A percentile compares a stretch with the other conserved stretches of the same genome.
Conservation (phyloP, 2,797 vertebrate species). For the Gorsachius magnificus region DNA sequence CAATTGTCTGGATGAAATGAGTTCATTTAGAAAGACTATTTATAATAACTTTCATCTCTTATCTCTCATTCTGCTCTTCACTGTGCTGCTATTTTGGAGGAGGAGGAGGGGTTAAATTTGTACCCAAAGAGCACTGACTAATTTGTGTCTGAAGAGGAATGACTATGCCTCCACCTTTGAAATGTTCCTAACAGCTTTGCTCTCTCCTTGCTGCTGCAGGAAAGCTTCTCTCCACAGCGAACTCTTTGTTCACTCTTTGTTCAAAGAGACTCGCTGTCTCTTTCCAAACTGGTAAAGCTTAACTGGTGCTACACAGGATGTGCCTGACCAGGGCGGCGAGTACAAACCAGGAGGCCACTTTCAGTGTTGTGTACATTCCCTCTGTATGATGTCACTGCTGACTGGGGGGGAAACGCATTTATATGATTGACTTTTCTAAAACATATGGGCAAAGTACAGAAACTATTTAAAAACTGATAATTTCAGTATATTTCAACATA, state of each 20-base stretch:
- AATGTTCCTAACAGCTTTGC: background rate
- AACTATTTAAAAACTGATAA: background rate
- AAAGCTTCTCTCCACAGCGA: background rate
- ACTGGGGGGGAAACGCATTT: background rate
- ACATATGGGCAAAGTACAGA: background rate
- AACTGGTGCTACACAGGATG: background rate
- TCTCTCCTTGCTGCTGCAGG: background rate
- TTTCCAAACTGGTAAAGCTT: constrained; percentile 18
- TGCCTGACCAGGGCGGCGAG: constrained; percentile 50
- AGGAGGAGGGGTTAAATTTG: background rate
- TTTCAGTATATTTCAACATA: background rate
- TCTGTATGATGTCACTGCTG: constrained; percentile 58
- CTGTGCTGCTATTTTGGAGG: background rate
- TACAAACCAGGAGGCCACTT: constrained; percentile 64
- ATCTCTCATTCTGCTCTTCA: background rate
- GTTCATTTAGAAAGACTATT: background rate
- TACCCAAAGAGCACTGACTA: background rate
- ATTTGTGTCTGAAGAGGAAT: background rate
- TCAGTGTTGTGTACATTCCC: constrained; percentile 60
- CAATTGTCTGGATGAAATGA: background rate
- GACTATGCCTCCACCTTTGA: background rate
- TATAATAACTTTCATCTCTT: background rate
- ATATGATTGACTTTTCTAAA: background rate
- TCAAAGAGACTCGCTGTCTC: background rate
- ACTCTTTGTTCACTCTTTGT: background rate